Evolutionary conservation across 2,888 invertebrate species (phyloP), one percentile per base, ranked within the genome.

Genomic region (Zygogramma bicolorata): DNA sequence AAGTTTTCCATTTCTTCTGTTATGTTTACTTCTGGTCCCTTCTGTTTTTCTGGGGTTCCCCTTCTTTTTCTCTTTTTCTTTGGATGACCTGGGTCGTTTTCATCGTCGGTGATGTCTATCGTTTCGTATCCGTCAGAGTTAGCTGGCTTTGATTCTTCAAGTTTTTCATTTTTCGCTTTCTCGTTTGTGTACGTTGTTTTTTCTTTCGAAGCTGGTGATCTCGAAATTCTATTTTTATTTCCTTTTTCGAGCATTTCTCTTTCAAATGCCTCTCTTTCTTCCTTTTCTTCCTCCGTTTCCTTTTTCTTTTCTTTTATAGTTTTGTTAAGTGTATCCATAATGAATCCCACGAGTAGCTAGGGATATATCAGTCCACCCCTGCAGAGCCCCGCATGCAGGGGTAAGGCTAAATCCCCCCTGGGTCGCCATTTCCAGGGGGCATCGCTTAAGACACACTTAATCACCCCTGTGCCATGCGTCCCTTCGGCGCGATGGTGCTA

Each of bases 381-480:
- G 38, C 60, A 34, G 38, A 60, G 60, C 60, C 60, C 60, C 38
- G 60, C 60, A 18, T 60, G 60, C 38, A 60, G 60, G 13, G 38
- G 60, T 60, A 60, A 60, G 60, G 60, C 60, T n/a, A n/a, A 8
- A 0, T 2, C 0, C n/a, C 25, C 58, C 13, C 6, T 2, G 58
- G 29, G 58, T 22, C 7, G 2, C 15, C 6, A 5, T 29, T 40
- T 40, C 40, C n/a, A 4, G 27, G 8, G 5, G 29, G 27, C 25
- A 7, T 27, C 27, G n/a, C 27, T 10, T 10, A 8, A 10, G 58
- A n/a, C n/a, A n/a, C n/a, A n/a, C n/a, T n/a, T n/a, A n/a, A n/a
- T n/a, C n/a, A n/a, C n/a, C n/a, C n/a, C n/a, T n/a, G n/a, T n/a
- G n/a, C n/a, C n/a, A n/a, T n/a, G n/a, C n/a, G n/a, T n/a, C n/a